Evolutionary conservation across 2,113 vertebrate species (phyloP).

Genomic region (Alectura lathami): DNA sequence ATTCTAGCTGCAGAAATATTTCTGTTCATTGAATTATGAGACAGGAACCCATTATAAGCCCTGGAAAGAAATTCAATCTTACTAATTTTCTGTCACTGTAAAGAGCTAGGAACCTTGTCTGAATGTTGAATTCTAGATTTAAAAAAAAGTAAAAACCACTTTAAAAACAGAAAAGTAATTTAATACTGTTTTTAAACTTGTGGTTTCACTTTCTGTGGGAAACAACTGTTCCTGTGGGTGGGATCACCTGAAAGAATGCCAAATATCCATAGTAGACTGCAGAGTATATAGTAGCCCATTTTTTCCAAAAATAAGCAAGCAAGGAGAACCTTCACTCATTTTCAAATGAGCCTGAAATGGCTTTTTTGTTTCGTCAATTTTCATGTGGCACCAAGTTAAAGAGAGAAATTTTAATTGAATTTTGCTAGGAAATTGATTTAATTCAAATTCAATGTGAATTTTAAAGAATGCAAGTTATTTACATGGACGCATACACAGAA

Average conservation of each 20-base stretch:
- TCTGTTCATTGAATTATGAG: background rate
- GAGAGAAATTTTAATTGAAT: background rate
- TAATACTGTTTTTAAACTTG: background rate
- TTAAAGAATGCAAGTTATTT: background rate
- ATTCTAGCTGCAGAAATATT: slow-evolving; percentile 3
- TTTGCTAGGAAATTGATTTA: background rate
- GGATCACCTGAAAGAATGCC: slow-evolving; percentile 3
- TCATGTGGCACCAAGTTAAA: background rate
- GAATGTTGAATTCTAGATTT: background rate
- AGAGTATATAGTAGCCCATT: background rate
- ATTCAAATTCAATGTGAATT: background rate
- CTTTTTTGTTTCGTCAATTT: background rate
- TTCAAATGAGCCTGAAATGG: background rate
- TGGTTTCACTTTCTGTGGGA: slow-evolving; percentile 15
- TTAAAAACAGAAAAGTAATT: background rate
- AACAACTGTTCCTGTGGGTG: background rate
- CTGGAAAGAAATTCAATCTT: background rate
- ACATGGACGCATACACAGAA: background rate
- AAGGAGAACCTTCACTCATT: background rate
- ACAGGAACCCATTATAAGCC: background rate
- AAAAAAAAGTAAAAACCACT: background rate
- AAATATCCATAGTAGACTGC: background rate
- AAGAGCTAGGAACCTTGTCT: background rate
- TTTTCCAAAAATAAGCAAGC: background rate
- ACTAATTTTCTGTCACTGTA: background rate